Conservation (phyloP, 2,797 vertebrate genomes). For the Taeniopygia guttata region DNA sequence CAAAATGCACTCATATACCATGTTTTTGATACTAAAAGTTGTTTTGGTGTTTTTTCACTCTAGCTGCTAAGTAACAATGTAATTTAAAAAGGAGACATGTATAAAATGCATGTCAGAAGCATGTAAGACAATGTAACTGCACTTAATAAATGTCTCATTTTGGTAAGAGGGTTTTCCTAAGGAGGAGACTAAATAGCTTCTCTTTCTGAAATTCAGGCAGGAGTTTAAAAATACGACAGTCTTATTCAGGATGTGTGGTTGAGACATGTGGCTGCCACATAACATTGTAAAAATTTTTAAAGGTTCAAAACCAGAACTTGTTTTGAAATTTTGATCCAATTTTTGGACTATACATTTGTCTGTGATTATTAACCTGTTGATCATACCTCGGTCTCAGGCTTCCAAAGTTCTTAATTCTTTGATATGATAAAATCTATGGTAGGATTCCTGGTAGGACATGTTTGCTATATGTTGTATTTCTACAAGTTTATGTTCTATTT, state of each 20-base stretch:
- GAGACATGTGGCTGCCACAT: background rate
- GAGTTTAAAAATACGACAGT: background rate
- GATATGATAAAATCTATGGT: background rate
- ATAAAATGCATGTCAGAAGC: background rate
- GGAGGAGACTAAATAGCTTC: background rate
- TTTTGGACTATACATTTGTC: background rate
- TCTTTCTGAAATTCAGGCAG: background rate
- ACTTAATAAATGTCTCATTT: background rate
- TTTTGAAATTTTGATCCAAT: background rate
- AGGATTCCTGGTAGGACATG: background rate
- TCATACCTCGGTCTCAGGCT: background rate
- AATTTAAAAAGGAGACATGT: background rate
- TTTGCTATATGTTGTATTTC: background rate
- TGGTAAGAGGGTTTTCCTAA: background rate
- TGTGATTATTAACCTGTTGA: background rate
- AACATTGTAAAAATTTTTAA: background rate
- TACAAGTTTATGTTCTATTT: background rate
- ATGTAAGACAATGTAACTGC: background rate
- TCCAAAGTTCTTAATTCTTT: background rate
- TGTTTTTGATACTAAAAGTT: background rate
- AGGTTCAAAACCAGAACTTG: background rate
- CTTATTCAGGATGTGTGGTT: background rate
- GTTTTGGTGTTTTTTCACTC: background rate
- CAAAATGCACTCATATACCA: background rate
- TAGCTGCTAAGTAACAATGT: background rate